phyloP scores from a whole-genome alignment of 1,140 invertebrate species.

The Drosophila kurseongensis region DNA sequence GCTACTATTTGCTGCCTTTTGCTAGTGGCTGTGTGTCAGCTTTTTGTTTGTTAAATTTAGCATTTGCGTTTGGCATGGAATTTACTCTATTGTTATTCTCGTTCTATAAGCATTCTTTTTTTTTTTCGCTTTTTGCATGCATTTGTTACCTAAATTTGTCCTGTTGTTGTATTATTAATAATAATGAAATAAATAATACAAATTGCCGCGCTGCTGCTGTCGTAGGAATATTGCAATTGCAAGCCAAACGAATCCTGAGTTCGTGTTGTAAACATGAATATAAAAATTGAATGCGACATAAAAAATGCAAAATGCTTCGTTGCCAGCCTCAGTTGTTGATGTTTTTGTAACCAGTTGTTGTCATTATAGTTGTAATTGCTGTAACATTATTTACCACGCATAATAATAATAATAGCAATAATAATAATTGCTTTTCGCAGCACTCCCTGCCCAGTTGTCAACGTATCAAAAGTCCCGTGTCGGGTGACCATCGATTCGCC shows the following conservation, averaged over 20 bases:
- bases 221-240: constrained; percentile 37
- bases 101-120: constrained; percentile 1
- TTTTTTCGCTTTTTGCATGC: constrained; percentile 5
- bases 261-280: constrained; percentile 63
- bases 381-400: constrained; percentile 44
- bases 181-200: constrained; percentile 52
- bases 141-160: constrained; percentile 11
- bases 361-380: constrained; percentile 43
- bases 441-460: constrained; percentile 48
- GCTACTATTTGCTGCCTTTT: constrained; percentile 12
- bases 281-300: constrained; percentile 62
- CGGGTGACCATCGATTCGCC: constrained; percentile 83
- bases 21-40: background rate
- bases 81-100: constrained; percentile 27
- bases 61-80: constrained; percentile 24
- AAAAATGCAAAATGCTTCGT: constrained; percentile 58
- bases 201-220: constrained; percentile 30
- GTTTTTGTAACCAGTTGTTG: constrained; percentile 27
- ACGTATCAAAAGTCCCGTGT: constrained; percentile 83
- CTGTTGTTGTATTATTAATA: constrained; percentile 26
- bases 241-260: constrained; percentile 66
- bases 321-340: constrained; percentile 32
- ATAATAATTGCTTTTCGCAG: constrained; percentile 36
- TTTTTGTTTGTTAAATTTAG: constrained; percentile 15
- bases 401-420: constrained; percentile 34